phyloP scores from a whole-genome alignment of 2,797 vertebrate genomes.

The Rhincodon typus region DNA sequence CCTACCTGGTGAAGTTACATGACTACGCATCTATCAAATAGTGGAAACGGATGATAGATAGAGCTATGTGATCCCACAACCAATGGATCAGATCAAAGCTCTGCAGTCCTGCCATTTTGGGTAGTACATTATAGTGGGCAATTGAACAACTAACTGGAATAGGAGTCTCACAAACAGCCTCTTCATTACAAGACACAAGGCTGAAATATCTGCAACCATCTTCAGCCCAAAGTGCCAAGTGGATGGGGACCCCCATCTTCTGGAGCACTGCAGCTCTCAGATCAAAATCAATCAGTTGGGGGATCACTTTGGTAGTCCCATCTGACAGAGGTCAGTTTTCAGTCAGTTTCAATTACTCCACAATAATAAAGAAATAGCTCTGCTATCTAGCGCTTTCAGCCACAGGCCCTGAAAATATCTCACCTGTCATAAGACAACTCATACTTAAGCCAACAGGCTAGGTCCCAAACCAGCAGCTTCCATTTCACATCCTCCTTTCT shows the following conservation, averaged over 20 bases:
- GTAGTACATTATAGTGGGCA: background rate
- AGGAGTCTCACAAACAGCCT: too few relatives aligned
- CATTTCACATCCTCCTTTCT: background rate
- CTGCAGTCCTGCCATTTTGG: background rate
- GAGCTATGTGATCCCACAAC: too few relatives aligned
- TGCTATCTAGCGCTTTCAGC: too few relatives aligned
- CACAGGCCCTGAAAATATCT: background rate
- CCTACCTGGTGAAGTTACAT: background rate
- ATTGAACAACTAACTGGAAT: background rate
- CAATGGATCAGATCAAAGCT: background rate
- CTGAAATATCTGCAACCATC: too few relatives aligned
- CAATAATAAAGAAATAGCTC: background rate
- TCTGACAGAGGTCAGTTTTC: background rate
- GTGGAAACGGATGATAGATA: background rate
- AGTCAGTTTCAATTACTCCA: background rate
- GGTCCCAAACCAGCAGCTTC: background rate
- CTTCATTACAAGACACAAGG: too few relatives aligned
- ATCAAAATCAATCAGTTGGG: too few relatives aligned
- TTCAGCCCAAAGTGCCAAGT: too few relatives aligned
- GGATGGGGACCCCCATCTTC: background rate
- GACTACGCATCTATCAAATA: background rate
- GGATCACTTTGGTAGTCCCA: background rate
- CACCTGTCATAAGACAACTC: background rate
- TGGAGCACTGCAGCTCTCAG: too few relatives aligned
- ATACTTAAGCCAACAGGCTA: background rate